Base-by-base conservation (phyloP, 2,888 invertebrate species). In the Saturnia pavonia region DNA sequence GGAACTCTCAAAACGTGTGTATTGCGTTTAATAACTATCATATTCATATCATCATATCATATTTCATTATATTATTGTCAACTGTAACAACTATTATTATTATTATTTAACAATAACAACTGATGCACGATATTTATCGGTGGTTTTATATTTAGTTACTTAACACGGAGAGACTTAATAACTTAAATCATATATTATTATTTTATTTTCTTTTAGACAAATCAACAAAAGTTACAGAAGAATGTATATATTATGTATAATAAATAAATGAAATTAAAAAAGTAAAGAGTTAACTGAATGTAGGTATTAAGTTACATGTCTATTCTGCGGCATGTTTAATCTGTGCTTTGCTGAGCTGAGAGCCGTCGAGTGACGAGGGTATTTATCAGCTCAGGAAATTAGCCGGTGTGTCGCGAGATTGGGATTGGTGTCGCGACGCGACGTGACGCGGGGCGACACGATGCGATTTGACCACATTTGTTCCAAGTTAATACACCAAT, bases 341-440 rank as follows among this genome's bases (percentile, higher is more conserved):
- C 65, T 65, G 40, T 65, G n/a, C 12, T 40, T 60, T 27, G 27
- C 25, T 65, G 65, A 22, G 63, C 34, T 34, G 19, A 19, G 63
- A 19, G 63, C 0, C 19, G 63, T 57, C 63, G 40, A 19, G 34
- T 63, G 63, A 65, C 19, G 65, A 40, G 40, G 65, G 40, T 40
- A 65, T 65, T 65, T 65, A 40, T 65, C 65, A 65, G 65, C n/a
- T 34, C 40, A 4, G 65, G 9, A 40, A 40, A 40, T 65, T 65
- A 40, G 65, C 65, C 40, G 65, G 19, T 0, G n/a, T 40, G 65
- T 65, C 65, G 40, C 40, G 16, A n/a, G n/a, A n/a, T n/a, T n/a
- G n/a, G n/a, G n/a, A n/a, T n/a, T 63, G 34, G 40, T 1, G 19
- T n/a, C 65, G 2, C 34, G 34, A 34, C 34, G 34, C 3, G 34